Percentiles rank a stretch among this genome's conserved stretches.
These are phyloP conservation scores for Ascidia mentula DNA, from an alignment of 23 tunicate species.

Conservation along the genomic window DNA sequence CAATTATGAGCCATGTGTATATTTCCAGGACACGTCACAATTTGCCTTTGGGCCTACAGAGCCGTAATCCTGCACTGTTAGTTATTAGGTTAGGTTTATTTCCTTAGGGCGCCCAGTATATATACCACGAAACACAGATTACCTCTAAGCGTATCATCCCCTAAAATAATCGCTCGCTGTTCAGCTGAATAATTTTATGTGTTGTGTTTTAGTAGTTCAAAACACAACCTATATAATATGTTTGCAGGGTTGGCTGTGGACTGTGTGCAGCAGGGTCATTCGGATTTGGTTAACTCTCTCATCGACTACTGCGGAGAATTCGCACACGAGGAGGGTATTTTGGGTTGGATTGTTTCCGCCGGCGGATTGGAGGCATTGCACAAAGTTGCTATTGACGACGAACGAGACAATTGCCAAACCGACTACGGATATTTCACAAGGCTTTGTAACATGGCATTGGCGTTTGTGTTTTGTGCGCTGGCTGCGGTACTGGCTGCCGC, in stretches of 20 bases:
- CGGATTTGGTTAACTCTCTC: slow-evolving; percentile 65
- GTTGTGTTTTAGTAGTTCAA: no score
- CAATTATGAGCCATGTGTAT: no score
- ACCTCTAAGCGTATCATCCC: no score
- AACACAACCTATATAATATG: no score
- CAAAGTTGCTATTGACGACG: slow-evolving; percentile 38
- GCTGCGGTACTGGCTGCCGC: slow-evolving; percentile 18
- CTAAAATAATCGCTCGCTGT: no score
- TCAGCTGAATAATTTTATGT: no score
- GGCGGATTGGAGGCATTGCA: slow-evolving; percentile 72
- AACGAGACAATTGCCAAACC: not conserved
- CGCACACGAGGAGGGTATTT: slow-evolving; percentile 55
- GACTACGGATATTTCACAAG: slow-evolving; percentile 29
- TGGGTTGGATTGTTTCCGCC: slow-evolving; percentile 57
- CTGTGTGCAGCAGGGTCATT: slow-evolving; percentile 85
- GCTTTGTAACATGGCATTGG: slow-evolving; percentile 26
- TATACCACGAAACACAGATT: no score
- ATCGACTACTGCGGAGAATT: slow-evolving; percentile 76
- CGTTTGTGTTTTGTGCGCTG: slow-evolving; percentile 23
- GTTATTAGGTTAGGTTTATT: no score
- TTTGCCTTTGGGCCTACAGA: no score
- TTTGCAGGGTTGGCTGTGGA: slow-evolving; percentile 66
- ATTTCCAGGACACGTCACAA: no score
- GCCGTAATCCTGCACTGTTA: no score
- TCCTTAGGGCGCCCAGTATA: no score